Evolutionary conservation across 2,797 vertebrate species (phyloP), one percentile per base, ranked within the genome.

Genomic region (Kryptolebias ocellatus): DNA sequence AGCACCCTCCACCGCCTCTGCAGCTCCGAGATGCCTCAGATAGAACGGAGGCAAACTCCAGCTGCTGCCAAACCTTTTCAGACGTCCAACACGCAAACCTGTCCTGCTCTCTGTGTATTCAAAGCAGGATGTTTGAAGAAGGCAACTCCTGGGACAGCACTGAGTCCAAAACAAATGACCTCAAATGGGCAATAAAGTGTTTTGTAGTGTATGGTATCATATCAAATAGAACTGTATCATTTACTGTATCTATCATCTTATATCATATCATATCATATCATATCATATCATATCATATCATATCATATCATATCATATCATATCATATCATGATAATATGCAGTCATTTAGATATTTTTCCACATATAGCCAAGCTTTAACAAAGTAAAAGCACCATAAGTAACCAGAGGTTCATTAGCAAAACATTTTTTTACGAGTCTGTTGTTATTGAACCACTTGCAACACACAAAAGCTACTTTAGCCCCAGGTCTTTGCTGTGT

Each of bases 371-470:
- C 53, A 70, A 60, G 53, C 53, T 74, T 76, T 64, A 15, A 64
- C 53, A 69, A 59, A 69, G 45, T 56, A 78, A 76, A 60, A 78
- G 76, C 83, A 84, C 68, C 82, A 64, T 62, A 67, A 73, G 77
- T 77, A 85, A 90, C 84, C 80, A 37, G 42, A 64, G 70, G 62
- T 76, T 72, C 88, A 88, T 87, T 34, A 34, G 31, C 31, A 34
- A 34, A 34, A 34, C 31, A 34, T 9, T 34, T 34, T 34, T 42
- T 42, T 42, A 12, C 39, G 45, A 47, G 65, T 50, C 67, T 82
- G 70, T 70, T 72, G 57, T 79, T 72, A 71, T 64, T 55, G 73
- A 70, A 74, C 77, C 80, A 76, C 51, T 34, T 31, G 72, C 42
- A 64, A 64, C 76, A 84, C 6, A 53, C 50, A 67, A 42, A 63